Evolutionary conservation across 2,113 vertebrate species (phyloP).

Genomic region (Chrysochloris asiatica): DNA sequence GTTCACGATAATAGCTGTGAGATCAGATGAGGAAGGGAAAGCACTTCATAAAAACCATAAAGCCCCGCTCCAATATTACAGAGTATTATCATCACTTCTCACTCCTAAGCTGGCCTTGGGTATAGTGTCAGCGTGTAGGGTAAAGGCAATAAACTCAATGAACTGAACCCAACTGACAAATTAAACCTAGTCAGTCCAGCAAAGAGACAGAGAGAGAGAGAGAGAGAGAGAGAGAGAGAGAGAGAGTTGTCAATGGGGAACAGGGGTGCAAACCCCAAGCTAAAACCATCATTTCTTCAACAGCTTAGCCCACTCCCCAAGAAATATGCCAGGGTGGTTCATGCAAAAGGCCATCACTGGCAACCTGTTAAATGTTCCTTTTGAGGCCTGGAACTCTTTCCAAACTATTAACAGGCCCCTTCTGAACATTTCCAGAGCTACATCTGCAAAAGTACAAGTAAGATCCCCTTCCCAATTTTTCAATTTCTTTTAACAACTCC

Average conservation of each 20-base stretch:
- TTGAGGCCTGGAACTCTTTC: conserved; percentile 49
- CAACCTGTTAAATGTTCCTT: conserved; percentile 45
- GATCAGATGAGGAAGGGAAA: conserved; percentile 13
- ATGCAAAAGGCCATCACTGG: conserved; percentile 58
- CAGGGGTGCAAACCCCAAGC: background rate
- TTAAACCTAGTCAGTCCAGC: background rate
- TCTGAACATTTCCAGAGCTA: conserved; percentile 57
- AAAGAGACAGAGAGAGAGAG: background rate
- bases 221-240: background rate
- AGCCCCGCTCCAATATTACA: background rate
- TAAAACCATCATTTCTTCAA: background rate
- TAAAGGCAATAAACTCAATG: background rate
- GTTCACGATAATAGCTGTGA: background rate
- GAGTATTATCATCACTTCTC: background rate
- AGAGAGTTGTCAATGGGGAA: background rate
- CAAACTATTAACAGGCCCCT: conserved; percentile 12
- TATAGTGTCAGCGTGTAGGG: background rate
- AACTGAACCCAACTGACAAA: background rate
- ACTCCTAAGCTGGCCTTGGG: background rate
- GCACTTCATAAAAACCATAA: background rate
- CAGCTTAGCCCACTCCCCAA: background rate
- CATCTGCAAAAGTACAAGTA: conserved; percentile 57
- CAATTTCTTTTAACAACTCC: conserved; percentile 55
- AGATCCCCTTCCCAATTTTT: conserved; percentile 47
- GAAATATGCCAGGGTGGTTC: conserved; percentile 18